Evolutionary conservation across 2,888 invertebrate species (phyloP).

Genomic region (Odontothrips loti): DNA sequence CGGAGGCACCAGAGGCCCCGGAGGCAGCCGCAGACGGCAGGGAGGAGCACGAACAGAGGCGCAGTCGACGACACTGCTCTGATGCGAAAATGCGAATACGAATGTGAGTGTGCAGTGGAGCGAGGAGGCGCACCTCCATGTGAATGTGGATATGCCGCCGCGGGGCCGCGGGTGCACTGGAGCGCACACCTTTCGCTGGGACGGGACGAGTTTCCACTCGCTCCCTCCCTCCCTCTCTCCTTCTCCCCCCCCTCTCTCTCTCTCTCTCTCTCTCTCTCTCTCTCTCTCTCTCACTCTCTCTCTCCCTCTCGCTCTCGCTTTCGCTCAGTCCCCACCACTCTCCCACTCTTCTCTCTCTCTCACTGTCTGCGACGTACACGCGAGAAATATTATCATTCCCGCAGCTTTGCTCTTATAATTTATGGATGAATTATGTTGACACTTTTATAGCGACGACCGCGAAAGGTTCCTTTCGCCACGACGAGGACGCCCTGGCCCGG

Average conservation of each 20-base stretch:
- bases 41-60: too few species aligned
- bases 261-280: too few species aligned
- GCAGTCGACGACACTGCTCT: too few species aligned
- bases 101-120: background rate
- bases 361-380: background rate
- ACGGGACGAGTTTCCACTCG: too few species aligned
- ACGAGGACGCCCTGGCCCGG: background rate
- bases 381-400: slow-evolving; percentile 11
- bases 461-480: background rate
- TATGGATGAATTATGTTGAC: slow-evolving; percentile 12
- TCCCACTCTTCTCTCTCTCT: too few species aligned
- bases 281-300: too few species aligned
- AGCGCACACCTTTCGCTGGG: background rate
- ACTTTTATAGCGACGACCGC: slow-evolving; percentile 1
- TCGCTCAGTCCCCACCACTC: too few species aligned
- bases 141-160: background rate
- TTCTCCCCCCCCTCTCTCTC: too few species aligned
- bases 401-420: background rate
- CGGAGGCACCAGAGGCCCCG: too few species aligned
- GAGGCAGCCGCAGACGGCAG: too few species aligned
- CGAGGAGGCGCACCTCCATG: background rate
- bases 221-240: too few species aligned
- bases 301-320: too few species aligned
- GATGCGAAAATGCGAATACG: background rate
- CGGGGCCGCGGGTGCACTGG: background rate